These are phyloP conservation scores for Endotricha flammealis DNA, from an alignment of 2,888 invertebrate genomes.

Conservation along the genomic window DNA sequence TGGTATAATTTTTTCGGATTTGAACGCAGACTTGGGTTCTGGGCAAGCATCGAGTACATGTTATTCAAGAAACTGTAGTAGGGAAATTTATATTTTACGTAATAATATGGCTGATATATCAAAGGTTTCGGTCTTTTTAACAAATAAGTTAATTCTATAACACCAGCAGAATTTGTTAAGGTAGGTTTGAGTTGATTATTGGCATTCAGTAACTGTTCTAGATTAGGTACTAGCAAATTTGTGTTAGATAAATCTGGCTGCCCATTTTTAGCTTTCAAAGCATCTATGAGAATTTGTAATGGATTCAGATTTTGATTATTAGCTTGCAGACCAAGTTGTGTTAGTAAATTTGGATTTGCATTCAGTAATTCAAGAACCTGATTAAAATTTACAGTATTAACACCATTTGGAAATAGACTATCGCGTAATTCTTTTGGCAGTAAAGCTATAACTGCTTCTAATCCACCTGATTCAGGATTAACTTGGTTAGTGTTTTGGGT, in stretches of 20 bases:
- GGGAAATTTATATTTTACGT: slow-evolving; percentile 52
- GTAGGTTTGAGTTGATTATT: slow-evolving; percentile 39
- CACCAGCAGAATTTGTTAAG: slow-evolving; percentile 28
- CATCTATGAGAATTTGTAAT: neutral
- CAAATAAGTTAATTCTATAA: slow-evolving; percentile 52
- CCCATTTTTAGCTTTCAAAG: neutral
- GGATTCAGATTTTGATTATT: neutral
- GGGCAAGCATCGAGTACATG: slow-evolving; percentile 27
- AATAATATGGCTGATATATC: slow-evolving; percentile 43
- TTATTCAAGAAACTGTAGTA: slow-evolving; percentile 36
- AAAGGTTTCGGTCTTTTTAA: slow-evolving; percentile 39
- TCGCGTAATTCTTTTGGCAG: neutral
- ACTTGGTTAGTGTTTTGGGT: neutral
- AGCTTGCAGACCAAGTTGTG: too few species aligned
- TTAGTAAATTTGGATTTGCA: neutral
- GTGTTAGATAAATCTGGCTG: neutral
- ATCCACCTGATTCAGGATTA: neutral
- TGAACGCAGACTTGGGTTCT: slow-evolving; percentile 31
- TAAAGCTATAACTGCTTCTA: neutral
- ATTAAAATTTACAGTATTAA: neutral
- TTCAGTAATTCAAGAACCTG: too few species aligned
- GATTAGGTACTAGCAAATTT: slow-evolving; percentile 8
- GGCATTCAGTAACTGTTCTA: slow-evolving; percentile 20
- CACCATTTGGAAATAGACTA: neutral
- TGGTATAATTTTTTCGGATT: slow-evolving; percentile 37